A percentile compares a stretch with the other conserved stretches of the same genome.
phyloP scores from a whole-genome alignment of 2,113 vertebrate species.

The Monopterus albus region DNA sequence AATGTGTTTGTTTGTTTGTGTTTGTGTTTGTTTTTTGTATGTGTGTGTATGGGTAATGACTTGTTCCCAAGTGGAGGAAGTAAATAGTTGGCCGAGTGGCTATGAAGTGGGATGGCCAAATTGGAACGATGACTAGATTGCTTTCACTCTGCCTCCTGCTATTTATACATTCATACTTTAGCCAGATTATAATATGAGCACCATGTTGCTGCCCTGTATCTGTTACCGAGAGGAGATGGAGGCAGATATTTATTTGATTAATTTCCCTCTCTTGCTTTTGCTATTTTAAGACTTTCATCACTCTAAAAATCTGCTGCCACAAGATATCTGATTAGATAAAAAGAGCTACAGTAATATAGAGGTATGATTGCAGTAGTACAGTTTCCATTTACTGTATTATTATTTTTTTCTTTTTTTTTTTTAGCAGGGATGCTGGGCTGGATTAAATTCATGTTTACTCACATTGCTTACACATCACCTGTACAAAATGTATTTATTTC shows the following conservation, averaged over 20 bases:
- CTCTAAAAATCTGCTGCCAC: slow-evolving; percentile 26
- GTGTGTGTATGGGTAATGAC: not conserved
- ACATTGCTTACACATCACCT: no score
- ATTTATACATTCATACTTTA: slow-evolving; percentile 37
- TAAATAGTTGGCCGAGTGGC: slow-evolving; percentile 24
- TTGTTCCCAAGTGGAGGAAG: slow-evolving; percentile 27
- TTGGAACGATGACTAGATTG: slow-evolving; percentile 19
- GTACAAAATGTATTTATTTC: no score
- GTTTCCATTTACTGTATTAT: slow-evolving; percentile 10
- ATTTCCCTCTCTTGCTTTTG: slow-evolving; percentile 15
- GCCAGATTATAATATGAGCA: slow-evolving; percentile 36
- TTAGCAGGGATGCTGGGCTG: slow-evolving; percentile 11
- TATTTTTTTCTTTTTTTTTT: slow-evolving; percentile 21
- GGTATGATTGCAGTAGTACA: slow-evolving; percentile 2
- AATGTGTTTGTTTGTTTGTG: not conserved
- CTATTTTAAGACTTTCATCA: slow-evolving; percentile 45
- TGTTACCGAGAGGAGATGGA: slow-evolving; percentile 22
- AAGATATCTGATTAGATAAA: slow-evolving; percentile 37
- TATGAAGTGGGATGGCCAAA: slow-evolving; percentile 11
- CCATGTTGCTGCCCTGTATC: slow-evolving; percentile 14
- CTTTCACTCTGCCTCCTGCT: slow-evolving; percentile 31
- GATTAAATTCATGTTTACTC: no score
- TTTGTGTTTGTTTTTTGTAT: no score
- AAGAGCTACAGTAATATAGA: slow-evolving; percentile 15
- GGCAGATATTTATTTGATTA: slow-evolving; percentile 43